Base-by-base conservation (phyloP, 2,797 vertebrate species). In the Gymnodraco acuticeps region DNA sequence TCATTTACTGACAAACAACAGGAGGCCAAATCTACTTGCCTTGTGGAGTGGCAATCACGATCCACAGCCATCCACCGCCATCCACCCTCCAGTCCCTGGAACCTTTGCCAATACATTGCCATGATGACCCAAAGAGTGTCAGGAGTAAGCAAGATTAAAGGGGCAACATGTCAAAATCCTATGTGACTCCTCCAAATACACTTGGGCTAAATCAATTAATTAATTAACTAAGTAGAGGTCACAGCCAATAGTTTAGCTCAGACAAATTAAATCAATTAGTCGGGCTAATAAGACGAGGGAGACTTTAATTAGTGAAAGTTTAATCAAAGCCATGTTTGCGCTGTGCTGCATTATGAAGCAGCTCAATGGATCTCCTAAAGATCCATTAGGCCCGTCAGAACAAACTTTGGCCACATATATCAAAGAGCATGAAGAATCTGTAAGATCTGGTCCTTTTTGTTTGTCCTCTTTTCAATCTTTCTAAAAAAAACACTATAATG, bases 231-330 rank as follows among this genome's bases (percentile, higher is more conserved):
- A 95, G 92, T 93, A 93, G 93, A 93, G 93, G 92, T 94, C 88
- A 94, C 88, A 89, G 94, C 90, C 93, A 91, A 93, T 90, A 91
- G 91, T 80, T 62, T 78, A 78, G 83, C 78, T 77, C 80, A 94
- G 90, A 94, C 92, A 96, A 97, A 97, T 97, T 89, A 96, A 98
- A 99, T 99, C 97, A 98, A 99, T 99, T 97, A 97, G 92, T 82
- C n/a, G 64, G 92, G 95, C 95, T 97, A 97, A 97, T 96, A 97
- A 96, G 94, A 95, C 90, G 94, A 94, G 91, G 91, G 84, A 92
- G 94, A 92, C 95, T 97, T 98, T 99, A 98, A 99, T 99, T 97
- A 98, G 96, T 96, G 91, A 87, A 94, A 93, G 94, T 96, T 97
- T 97, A 98, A 99, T 99, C 98, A 98, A 96, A 96, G 93, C 86